These are phyloP conservation scores for Drosophila oshimai DNA, from an alignment of 1,140 invertebrate species.

Conservation along the genomic window DNA sequence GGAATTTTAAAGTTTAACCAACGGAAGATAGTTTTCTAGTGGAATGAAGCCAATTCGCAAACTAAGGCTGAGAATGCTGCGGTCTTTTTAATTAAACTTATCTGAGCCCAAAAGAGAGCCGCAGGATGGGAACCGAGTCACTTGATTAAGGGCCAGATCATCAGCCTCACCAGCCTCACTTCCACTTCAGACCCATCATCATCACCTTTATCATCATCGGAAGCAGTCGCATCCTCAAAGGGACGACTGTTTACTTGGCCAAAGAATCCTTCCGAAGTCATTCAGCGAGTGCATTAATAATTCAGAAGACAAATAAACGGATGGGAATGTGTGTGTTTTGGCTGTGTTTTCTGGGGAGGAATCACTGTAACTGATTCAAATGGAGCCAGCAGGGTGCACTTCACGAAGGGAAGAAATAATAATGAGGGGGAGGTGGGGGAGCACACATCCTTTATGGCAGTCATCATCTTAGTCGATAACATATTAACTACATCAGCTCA, in stretches of 20 bases:
- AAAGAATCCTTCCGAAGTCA: conserved; percentile 20
- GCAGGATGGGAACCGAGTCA: no score
- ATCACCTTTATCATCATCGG: not conserved
- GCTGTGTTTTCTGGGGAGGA: conserved; percentile 36
- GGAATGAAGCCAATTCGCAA: conserved; percentile 3
- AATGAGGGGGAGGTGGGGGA: not conserved
- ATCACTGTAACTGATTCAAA: conserved; percentile 65
- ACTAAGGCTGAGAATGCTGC: conserved; percentile 18
- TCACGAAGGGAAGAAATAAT: conserved; percentile 9
- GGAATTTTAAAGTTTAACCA: conserved; percentile 56
- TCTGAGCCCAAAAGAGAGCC: conserved; percentile 17
- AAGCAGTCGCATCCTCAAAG: not conserved
- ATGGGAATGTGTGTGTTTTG: conserved; percentile 30
- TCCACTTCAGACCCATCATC: not conserved
- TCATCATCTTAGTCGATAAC: conserved; percentile 47
- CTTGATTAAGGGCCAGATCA: conserved; percentile 58
- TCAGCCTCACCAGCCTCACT: not conserved
- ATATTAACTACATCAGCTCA: conserved; percentile 72
- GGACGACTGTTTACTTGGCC: not conserved
- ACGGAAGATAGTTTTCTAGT: conserved; percentile 11
- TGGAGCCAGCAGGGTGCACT: conserved; percentile 32
- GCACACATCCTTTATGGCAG: not conserved
- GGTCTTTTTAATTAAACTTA: conserved; percentile 72
- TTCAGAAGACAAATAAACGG: conserved; percentile 55
- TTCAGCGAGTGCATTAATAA: conserved; percentile 46